Percentiles rank a stretch among this genome's conserved stretches.
phyloP scores from a whole-genome alignment of 1,140 invertebrate genomes.

The Metopolophium dirhodum region DNA sequence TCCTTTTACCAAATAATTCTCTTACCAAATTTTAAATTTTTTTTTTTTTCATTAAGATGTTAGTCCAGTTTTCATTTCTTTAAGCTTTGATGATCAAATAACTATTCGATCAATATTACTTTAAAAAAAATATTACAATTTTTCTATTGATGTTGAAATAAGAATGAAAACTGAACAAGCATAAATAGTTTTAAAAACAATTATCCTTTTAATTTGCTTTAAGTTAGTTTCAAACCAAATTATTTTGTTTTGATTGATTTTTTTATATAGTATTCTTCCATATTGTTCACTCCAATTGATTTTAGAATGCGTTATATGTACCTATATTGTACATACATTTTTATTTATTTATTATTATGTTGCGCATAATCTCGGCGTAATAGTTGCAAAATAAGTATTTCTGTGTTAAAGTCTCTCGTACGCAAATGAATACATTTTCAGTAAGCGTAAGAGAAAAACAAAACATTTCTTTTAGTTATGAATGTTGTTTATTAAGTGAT shows the following conservation, averaged over 20 bases:
- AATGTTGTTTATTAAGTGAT: constrained; percentile 51
- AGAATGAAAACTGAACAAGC: not conserved
- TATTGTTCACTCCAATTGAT: not conserved
- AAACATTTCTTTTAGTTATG: constrained; percentile 35
- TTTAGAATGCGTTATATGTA: not conserved
- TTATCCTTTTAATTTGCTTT: constrained; percentile 15
- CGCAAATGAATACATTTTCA: not conserved
- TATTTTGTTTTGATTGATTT: not conserved
- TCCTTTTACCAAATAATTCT: not conserved
- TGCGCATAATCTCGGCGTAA: not conserved
- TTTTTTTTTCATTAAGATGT: not conserved
- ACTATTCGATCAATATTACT: constrained; percentile 20
- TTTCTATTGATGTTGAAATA: not conserved
- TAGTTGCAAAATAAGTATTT: constrained; percentile 33
- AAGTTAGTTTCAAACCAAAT: not conserved
- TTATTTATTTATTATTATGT: constrained; percentile 40
- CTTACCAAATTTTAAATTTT: constrained; percentile 17
- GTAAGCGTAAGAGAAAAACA: not conserved
- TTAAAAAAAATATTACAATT: not conserved
- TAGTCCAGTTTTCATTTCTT: constrained; percentile 16
- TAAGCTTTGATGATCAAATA: not conserved
- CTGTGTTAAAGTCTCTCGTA: constrained; percentile 6
- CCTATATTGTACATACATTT: constrained; percentile 28
- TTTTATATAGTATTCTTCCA: not conserved
- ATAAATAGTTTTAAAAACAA: not conserved